Evolutionary conservation across 1,140 invertebrate species (phyloP).

Genomic region (Lamellibrachia luymesi): DNA sequence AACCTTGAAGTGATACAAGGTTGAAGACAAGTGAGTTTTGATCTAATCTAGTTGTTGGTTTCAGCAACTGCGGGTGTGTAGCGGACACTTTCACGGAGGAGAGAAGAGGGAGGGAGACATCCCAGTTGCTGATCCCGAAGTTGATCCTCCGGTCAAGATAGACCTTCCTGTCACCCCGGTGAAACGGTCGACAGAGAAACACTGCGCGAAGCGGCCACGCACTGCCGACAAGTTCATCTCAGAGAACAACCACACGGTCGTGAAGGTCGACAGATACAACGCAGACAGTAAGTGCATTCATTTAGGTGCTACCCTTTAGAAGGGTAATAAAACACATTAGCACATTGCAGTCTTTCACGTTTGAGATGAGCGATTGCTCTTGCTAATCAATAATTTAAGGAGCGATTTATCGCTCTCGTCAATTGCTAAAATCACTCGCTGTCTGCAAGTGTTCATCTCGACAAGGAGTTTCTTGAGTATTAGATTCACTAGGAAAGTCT

Average conservation of each 20-base stretch:
- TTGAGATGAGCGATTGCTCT: no score
- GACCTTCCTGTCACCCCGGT: constrained; percentile 49
- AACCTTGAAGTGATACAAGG: background rate
- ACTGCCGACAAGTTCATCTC: background rate
- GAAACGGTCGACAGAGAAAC: constrained; percentile 28
- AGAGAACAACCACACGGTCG: background rate
- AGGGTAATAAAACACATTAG: no score
- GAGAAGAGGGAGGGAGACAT: constrained; percentile 55
- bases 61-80: constrained; percentile 52
- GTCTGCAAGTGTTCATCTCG: no score
- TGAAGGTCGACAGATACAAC: background rate
- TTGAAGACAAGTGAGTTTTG: background rate
- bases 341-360: no score
- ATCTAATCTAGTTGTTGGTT: constrained; percentile 13
- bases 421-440: no score
- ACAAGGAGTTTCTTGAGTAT: no score
- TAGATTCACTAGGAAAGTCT: no score
- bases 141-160: constrained; percentile 49
- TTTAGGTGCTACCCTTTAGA: background rate
- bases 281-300: background rate
- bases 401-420: no score
- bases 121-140: constrained; percentile 53
- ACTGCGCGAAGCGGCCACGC: constrained; percentile 8
- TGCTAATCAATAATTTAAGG: no score
- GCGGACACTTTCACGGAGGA: constrained; percentile 53